Evolutionary conservation across 1,140 invertebrate species (phyloP).

Genomic region (Charaxes varanes): DNA sequence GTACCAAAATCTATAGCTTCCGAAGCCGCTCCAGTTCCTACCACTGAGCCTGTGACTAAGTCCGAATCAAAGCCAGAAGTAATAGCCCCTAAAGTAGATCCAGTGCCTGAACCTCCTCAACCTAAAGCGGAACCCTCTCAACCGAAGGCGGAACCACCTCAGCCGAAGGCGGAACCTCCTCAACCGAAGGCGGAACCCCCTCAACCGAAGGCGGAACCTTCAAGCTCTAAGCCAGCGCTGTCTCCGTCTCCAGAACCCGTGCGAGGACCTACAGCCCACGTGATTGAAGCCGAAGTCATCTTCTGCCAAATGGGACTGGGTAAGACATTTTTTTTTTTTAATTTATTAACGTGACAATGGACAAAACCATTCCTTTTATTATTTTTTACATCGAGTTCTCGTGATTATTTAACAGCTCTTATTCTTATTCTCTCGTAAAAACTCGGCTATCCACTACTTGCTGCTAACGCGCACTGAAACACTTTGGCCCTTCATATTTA

Average conservation of each 20-base stretch:
- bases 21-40: too few relatives aligned
- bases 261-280: slow-evolving; percentile 55
- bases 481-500: too few relatives aligned
- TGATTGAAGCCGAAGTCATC: slow-evolving; percentile 79
- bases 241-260: slow-evolving; percentile 22
- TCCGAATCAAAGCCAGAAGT: slow-evolving; percentile 17
- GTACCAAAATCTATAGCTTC: too few relatives aligned
- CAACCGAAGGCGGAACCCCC: slow-evolving; percentile 31
- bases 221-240: slow-evolving; percentile 23
- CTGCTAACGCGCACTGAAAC: too few relatives aligned
- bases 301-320: slow-evolving; percentile 80
- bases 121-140: slow-evolving; percentile 15
- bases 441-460: too few relatives aligned
- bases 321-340: slow-evolving; percentile 56
- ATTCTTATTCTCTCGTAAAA: too few relatives aligned
- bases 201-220: slow-evolving; percentile 39
- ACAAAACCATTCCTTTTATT: too few relatives aligned
- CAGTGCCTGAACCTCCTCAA: slow-evolving; percentile 22
- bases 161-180: slow-evolving; percentile 23
- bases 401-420: too few relatives aligned
- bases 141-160: slow-evolving; percentile 17
- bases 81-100: slow-evolving; percentile 17
- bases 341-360: too few relatives aligned
- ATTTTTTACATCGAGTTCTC: too few relatives aligned
- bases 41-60: slow-evolving; percentile 13